Base-by-base conservation (phyloP, 2,888 invertebrate genomes). In the Meta bourneti region DNA sequence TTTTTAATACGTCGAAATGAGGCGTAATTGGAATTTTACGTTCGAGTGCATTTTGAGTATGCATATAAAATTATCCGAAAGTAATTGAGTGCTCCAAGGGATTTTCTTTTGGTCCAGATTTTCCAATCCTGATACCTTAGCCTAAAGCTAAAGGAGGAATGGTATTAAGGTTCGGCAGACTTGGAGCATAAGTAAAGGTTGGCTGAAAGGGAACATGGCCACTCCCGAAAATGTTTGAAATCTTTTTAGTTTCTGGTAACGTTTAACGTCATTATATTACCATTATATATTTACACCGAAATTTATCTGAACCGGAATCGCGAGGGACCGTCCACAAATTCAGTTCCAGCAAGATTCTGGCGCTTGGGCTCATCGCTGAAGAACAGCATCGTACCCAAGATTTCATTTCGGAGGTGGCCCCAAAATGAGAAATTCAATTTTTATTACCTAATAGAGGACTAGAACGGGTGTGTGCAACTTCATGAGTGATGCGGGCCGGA, bases 181-280 rank as follows among this genome's bases (percentile, higher is more conserved):
- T 61, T 7, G 34, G 34, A 34, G 34, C 34, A 34, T 34, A 34
- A 34, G 34, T 34, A 34, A 34, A 34, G 34, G 61, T 16, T 61
- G 9, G 61, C 61, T 61, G 13, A 13, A 61, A 61, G 61, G 9
- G 6, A 61, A 61, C 13, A 16, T 16, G 61, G 61, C 61, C 61
- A 61, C 61, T 61, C 61, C 61, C 61, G 61, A 61, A 61, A 61
- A 61, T 61, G 61, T 61, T 61, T 61, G 16, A 61, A 61, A 61
- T 61, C 61, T 61, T 61, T 61, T 61, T 61, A 61, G 61, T 61
- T 61, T 61, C 61, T 61, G 61, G 61, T 61, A 61, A 61, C 61
- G 61, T 61, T 61, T 61, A 61, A 61, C 61, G 61, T 61, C 61
- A 61, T 61, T 61, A 61, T 61, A 61, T 61, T 61, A 61, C 61